Evolutionary conservation across 2,113 vertebrate species (phyloP), one percentile per base, ranked within the genome.

Genomic region (Corythoichthys intestinalis): DNA sequence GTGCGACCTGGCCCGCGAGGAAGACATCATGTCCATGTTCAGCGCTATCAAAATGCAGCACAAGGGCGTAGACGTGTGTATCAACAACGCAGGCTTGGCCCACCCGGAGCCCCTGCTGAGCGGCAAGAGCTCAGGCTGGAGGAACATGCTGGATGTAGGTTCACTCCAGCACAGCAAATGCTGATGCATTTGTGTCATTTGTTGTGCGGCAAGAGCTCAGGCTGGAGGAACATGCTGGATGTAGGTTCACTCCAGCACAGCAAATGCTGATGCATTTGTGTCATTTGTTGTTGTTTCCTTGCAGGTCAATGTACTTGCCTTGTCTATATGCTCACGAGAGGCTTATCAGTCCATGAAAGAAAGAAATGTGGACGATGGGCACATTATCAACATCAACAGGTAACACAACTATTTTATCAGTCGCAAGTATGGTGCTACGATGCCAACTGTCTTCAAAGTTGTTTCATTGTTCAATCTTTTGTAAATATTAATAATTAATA

Each of bases 381-480:
- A 97, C 53, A 95, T 97, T 62, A 93, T 96, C 73, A 93, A 97
- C 79, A 93, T 96, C 67, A 96, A 94, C 90, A 93, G 95, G 96
- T 98, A 82, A 0, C 9, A 2, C 48, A 2, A 15, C 48, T 2
- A 3, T 50, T 50, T 13, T 1, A 13, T 13, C 48, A 13, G 9
- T 50, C 14, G 14, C 48, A 15, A 13, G 13, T 2, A 2, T 15
- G 48, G 12, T 4, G 1, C 48, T 75, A 70, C n/a, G 58, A 17
- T 63, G 28, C 28, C 20, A 28, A 7, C 2, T 44, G n/a, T 57
- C 28, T 47, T 63, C 3, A 13, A 12, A 48, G 1, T 48, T 13
- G 3, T 48, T 48, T 12, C 41, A 44, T 44, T 44, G 41, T 44
- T 44, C 2, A 44, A 44, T 7, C 9, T 44, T 44, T 44, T 44